Evolutionary conservation across 2,113 vertebrate genomes (phyloP), one percentile per base, ranked within the genome.

Genomic region (Strix aluco): DNA sequence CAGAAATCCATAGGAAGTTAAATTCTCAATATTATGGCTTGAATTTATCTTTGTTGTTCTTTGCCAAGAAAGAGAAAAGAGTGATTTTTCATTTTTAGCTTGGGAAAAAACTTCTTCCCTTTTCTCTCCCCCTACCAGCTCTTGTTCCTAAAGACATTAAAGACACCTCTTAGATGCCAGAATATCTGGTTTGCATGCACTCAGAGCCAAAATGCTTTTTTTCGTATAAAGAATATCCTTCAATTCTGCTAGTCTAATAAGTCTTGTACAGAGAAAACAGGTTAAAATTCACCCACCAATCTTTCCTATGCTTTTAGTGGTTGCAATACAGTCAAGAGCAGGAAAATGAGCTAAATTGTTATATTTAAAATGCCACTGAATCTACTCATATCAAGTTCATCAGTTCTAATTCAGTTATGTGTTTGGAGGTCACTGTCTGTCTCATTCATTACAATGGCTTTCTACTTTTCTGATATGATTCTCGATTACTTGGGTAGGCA

Each of bases 361-460:
- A 58, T 79, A 97, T 97, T 96, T 95, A 92, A 98, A 96, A 94
- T 94, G 97, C 96, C 94, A 92, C 22, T 25, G 75, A 96, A 94
- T 95, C 63, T 92, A 95, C 54, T 96, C 61, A 72, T 72, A 94
- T 84, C 80, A 92, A 87, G 77, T 89, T 96, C 95, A 97, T 97
- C 95, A 97, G 67, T 97, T 95, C 62, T 98, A 98, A 98, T 97
- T 96, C 93, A 97, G 74, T 95, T 95, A 90, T 3, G 21, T 93
- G 67, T 95, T 92, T 81, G 80, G 95, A 98, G 92, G 55, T 84
- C 77, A 86, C 55, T 26, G 18, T 77, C 79, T 88, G 38, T 91
- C 86, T 98, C 91, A 77, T 98, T 96, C 93, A 91, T 94, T 97
- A 95, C 71, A 87, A 80, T 27, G 51, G 82, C 70, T 87, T 97